phyloP scores from a whole-genome alignment of 2,113 vertebrate species.

The Hyla sarda region DNA sequence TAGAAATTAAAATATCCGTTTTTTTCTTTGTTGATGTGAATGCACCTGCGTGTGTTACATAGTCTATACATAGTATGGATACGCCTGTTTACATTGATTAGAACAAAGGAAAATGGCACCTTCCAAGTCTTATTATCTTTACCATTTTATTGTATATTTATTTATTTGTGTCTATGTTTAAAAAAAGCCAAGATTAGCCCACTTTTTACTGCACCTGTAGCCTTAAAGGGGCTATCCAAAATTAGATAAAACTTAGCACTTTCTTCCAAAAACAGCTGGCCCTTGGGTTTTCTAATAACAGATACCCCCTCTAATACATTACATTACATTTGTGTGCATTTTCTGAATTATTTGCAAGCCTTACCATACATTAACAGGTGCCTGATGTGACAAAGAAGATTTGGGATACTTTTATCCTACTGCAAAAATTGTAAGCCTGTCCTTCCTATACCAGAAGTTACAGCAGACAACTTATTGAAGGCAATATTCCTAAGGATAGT shows the following conservation, averaged over 20 bases:
- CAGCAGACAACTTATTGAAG: no score
- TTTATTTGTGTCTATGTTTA: not conserved
- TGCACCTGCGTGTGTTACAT: slow-evolving; percentile 33
- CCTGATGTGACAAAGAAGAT: no score
- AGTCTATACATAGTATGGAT: not conserved
- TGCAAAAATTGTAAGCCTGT: no score
- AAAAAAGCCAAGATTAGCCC: not conserved
- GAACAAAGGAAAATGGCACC: not conserved
- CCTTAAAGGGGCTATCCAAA: no score
- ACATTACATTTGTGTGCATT: not conserved
- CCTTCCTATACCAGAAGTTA: no score
- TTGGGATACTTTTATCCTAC: no score
- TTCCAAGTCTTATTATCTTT: not conserved
- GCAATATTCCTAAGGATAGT: no score
- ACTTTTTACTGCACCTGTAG: not conserved
- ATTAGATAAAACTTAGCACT: no score
- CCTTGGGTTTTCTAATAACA: no score
- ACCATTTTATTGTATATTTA: not conserved
- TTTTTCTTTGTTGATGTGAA: not conserved
- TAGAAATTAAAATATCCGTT: slow-evolving; percentile 52
- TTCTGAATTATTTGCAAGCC: not conserved
- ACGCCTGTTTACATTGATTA: not conserved
- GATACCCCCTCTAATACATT: not conserved
- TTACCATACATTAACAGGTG: not conserved
- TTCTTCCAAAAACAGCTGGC: no score